Conservation (phyloP, 1,140 invertebrate genomes). For the Drosophila orosa region DNA sequence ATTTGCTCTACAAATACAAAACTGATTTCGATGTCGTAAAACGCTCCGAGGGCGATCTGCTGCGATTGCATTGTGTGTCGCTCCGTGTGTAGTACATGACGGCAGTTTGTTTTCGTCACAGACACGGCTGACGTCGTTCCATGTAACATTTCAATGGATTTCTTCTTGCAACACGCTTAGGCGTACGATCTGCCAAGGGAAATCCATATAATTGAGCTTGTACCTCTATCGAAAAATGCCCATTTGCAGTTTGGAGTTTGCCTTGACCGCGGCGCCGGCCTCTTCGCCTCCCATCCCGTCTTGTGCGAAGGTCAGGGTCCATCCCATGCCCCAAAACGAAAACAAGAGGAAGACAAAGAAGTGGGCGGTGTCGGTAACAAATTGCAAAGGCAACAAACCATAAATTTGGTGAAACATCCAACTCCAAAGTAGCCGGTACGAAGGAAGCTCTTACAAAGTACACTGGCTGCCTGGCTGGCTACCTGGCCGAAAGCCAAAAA, state of each 20-base stretch:
- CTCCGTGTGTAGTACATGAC: slow-evolving; percentile 19
- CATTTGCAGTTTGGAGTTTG: slow-evolving; percentile 13
- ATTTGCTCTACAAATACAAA: slow-evolving; percentile 39
- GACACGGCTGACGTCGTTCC: slow-evolving; percentile 9
- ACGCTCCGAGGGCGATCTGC: slow-evolving; percentile 19
- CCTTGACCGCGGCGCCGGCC: slow-evolving; percentile 24
- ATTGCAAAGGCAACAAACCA: slow-evolving; percentile 36
- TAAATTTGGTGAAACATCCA: slow-evolving; percentile 38
- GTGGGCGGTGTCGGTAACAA: slow-evolving; percentile 33
- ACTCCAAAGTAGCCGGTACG: slow-evolving; percentile 18
- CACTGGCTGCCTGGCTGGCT: slow-evolving; percentile 6
- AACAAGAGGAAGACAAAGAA: slow-evolving; percentile 19
- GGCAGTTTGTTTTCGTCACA: slow-evolving; percentile 29
- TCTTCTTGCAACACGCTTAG: slow-evolving; percentile 18
- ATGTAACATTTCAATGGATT: slow-evolving; percentile 14
- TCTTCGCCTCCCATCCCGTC: slow-evolving; percentile 2
- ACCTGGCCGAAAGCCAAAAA: slow-evolving; percentile 35
- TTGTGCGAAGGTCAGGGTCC: slow-evolving; percentile 36
- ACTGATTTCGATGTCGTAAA: slow-evolving; percentile 45
- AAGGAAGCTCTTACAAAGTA: slow-evolving; percentile 39
- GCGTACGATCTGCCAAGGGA: neutral
- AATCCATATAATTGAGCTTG: slow-evolving; percentile 7
- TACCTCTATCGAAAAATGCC: slow-evolving; percentile 12
- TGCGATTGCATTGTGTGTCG: slow-evolving; percentile 20
- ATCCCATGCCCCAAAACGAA: slow-evolving; percentile 4